A percentile compares a stretch with the other conserved stretches of the same genome.
phyloP scores from a whole-genome alignment of 2,113 vertebrate genomes.

The Cygnus atratus region DNA sequence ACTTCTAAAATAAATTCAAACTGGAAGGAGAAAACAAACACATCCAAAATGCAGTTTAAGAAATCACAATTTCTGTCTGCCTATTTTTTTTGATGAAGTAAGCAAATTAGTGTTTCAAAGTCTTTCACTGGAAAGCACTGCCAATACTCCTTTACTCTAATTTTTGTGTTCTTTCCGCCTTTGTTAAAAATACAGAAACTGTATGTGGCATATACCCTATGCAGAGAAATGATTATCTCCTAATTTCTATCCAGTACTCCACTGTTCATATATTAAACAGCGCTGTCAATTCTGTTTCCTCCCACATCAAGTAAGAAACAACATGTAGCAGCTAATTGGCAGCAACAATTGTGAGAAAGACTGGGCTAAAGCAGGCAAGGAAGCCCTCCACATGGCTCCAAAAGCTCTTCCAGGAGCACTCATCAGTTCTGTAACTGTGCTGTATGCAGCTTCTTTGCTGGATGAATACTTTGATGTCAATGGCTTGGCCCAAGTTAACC shows the following conservation, averaged over 20 bases:
- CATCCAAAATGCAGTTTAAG: background rate
- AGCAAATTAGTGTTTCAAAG: background rate
- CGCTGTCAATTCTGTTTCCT: background rate
- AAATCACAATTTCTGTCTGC: background rate
- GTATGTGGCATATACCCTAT: background rate
- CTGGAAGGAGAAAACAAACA: background rate
- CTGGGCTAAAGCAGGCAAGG: background rate
- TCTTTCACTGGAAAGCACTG: background rate
- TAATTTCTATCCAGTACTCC: background rate
- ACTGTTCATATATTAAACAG: background rate
- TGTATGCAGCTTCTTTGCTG: background rate
- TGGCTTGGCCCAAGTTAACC: background rate
- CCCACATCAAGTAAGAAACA: background rate
- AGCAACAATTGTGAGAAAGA: background rate
- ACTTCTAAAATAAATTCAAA: background rate
- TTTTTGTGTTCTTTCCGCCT: background rate
- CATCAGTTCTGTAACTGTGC: background rate
- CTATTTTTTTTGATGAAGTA: background rate
- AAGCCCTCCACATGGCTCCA: background rate
- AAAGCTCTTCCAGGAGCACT: background rate
- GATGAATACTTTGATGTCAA: background rate
- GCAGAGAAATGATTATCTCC: background rate
- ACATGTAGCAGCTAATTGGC: background rate
- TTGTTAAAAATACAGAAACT: background rate
- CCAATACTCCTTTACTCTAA: background rate